phyloP scores from a whole-genome alignment of 1,140 invertebrate genomes.

The Dendroctonus ponderosae region DNA sequence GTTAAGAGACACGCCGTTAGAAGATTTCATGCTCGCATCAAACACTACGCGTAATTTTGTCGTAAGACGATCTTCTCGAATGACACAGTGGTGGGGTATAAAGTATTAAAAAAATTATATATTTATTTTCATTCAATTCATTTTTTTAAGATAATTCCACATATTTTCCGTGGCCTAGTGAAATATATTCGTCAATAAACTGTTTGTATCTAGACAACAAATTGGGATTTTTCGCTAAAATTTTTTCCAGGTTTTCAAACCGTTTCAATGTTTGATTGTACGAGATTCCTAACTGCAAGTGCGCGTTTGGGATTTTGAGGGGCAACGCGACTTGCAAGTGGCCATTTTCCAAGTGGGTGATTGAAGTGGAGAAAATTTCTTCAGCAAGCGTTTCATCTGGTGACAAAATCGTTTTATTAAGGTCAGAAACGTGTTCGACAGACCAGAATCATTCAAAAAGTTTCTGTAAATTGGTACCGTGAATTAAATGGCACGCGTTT shows the following conservation, averaged over 20 bases:
- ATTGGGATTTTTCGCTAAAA: conserved; percentile 8
- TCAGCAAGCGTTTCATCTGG: background rate
- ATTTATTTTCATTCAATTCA: conserved; percentile 33
- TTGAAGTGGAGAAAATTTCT: conserved; percentile 2
- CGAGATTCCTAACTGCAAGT: conserved; percentile 19
- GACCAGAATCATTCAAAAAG: conserved; percentile 4
- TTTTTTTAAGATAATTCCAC: conserved; percentile 25
- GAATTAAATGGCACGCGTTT: background rate
- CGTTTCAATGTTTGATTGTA: conserved; percentile 11
- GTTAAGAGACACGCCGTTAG: conserved; percentile 44
- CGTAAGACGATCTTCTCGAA: conserved; percentile 39
- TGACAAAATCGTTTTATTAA: background rate
- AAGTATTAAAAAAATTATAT: no score
- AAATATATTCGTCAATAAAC: conserved; percentile 44
- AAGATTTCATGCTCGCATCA: conserved; percentile 45
- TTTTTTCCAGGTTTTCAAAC: conserved; percentile 30
- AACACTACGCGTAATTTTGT: conserved; percentile 49
- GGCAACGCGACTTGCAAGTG: conserved; percentile 19
- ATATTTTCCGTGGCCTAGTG: conserved; percentile 38
- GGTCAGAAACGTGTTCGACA: conserved; percentile 3
- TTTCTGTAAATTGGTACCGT: background rate
- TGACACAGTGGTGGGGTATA: conserved; percentile 50
- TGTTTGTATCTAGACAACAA: conserved; percentile 32
- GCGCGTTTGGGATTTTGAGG: conserved; percentile 5
- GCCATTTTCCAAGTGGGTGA: conserved; percentile 3